A percentile compares a stretch with the other conserved stretches of the same genome.
Conservation (phyloP, 1,140 invertebrate genomes). For the Diachasmimorpha longicaudata region DNA sequence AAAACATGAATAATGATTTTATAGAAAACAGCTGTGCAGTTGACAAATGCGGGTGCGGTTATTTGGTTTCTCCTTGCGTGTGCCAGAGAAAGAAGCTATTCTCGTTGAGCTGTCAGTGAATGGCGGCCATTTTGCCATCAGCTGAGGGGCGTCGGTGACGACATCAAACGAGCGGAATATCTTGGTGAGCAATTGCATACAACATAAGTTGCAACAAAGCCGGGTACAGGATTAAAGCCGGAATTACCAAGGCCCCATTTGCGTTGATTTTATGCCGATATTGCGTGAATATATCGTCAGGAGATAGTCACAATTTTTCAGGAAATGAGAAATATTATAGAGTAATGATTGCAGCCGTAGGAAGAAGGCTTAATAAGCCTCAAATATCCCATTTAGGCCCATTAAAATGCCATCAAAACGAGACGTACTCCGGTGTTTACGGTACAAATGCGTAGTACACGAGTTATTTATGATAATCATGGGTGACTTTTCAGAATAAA, state of each 20-base stretch:
- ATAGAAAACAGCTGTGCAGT: background rate
- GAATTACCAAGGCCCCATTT: background rate
- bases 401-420: background rate
- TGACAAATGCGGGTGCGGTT: background rate
- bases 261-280: background rate
- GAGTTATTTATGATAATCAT: background rate
- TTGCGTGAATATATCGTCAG: too few species aligned
- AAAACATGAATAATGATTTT: background rate
- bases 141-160: conserved; percentile 44
- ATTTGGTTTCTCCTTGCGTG: background rate
- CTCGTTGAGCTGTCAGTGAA: conserved; percentile 37
- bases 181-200: conserved; percentile 13
- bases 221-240: background rate
- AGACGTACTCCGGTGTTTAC: background rate
- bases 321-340: too few species aligned
- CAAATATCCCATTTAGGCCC: background rate
- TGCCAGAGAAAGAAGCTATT: conserved; percentile 16
- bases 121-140: conserved; percentile 36
- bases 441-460: background rate
- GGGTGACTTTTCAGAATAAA: background rate
- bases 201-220: background rate
- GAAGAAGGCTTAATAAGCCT: background rate
- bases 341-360: too few species aligned
- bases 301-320: too few species aligned
- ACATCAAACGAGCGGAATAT: conserved; percentile 38